These are phyloP conservation scores for Pyrgus malvae DNA, from an alignment of 2,888 invertebrate genomes.

Conservation along the genomic window DNA sequence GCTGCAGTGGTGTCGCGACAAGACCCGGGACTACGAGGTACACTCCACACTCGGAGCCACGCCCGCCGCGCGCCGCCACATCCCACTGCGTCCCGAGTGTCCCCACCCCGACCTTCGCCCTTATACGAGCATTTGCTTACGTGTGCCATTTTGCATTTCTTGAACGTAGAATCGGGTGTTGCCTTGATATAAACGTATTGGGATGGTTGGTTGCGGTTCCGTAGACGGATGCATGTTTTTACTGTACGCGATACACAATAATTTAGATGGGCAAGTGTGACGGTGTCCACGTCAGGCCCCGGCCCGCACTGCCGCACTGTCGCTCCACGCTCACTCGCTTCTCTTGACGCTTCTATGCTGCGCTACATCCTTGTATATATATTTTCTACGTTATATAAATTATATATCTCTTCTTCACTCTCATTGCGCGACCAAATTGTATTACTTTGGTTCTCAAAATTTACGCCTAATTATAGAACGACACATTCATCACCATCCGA, in stretches of 20 bases:
- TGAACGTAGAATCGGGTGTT: too few species aligned
- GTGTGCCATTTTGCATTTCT: too few species aligned
- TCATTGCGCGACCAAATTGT: conserved; percentile 50
- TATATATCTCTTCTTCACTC: conserved; percentile 36
- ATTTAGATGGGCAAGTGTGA: conserved; percentile 9
- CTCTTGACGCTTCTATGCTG: conserved; percentile 43
- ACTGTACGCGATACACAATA: conserved; percentile 11
- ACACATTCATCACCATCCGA: conserved; percentile 9
- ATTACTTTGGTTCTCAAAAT: conserved; percentile 42
- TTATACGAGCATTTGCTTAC: too few species aligned
- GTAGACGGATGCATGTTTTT: conserved; percentile 14
- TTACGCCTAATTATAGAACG: conserved; percentile 7
- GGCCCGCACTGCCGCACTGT: background rate
- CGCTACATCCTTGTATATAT: conserved; percentile 45
- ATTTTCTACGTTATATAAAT: conserved; percentile 46
- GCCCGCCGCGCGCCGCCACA: conserved; percentile 38
- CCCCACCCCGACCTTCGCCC: background rate
- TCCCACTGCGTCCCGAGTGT: conserved; percentile 27
- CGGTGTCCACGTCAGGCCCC: conserved; percentile 2
- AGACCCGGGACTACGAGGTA: conserved; percentile 99
- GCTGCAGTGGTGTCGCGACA: conserved; percentile 98
- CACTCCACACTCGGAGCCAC: conserved; percentile 45
- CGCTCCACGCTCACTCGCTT: conserved; percentile 44
- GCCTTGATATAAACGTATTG: conserved; percentile 7
- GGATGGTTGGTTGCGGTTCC: conserved; percentile 8